Conservation (phyloP, 2,888 invertebrate species). For the Hermodice carunculata region DNA sequence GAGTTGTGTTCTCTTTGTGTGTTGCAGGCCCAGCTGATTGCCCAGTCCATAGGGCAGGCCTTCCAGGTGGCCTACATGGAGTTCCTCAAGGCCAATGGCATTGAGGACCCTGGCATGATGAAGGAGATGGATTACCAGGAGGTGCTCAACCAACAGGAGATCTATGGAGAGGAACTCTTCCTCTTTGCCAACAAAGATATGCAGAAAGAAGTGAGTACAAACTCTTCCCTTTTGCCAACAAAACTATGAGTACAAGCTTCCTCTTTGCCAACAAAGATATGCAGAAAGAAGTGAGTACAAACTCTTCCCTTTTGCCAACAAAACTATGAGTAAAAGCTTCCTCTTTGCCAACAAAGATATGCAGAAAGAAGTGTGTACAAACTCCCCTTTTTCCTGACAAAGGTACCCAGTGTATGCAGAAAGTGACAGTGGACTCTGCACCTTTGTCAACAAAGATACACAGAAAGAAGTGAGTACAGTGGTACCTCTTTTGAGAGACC, state of each 20-base stretch:
- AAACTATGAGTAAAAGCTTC: too few species aligned
- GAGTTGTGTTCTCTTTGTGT: slow-evolving; percentile 20
- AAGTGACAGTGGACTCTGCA: too few species aligned
- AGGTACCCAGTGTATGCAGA: too few species aligned
- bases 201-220: slow-evolving; percentile 83
- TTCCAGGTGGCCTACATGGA: slow-evolving; percentile 99
- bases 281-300: slow-evolving; percentile 87
- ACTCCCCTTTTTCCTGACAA: too few species aligned
- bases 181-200: slow-evolving; percentile 99
- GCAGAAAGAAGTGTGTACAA: slow-evolving; percentile 96
- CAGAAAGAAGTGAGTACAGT: too few species aligned
- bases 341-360: slow-evolving; percentile 99
- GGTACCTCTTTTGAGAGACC: too few species aligned
- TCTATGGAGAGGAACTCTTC: slow-evolving; percentile 98
- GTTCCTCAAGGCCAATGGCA: slow-evolving; percentile 99
- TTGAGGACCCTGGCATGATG: slow-evolving; percentile 98
- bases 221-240: too few species aligned
- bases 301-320: too few species aligned
- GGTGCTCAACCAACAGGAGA: slow-evolving; percentile 98
- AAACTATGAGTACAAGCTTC: too few species aligned
- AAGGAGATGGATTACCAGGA: slow-evolving; percentile 99
- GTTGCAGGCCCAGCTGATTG: slow-evolving; percentile 92
- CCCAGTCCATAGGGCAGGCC: slow-evolving; percentile 99
- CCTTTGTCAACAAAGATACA: too few species aligned
- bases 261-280: slow-evolving; percentile 99